Base-by-base conservation (phyloP, 2,113 vertebrate species). In the Oncorhynchus tshawytscha region DNA sequence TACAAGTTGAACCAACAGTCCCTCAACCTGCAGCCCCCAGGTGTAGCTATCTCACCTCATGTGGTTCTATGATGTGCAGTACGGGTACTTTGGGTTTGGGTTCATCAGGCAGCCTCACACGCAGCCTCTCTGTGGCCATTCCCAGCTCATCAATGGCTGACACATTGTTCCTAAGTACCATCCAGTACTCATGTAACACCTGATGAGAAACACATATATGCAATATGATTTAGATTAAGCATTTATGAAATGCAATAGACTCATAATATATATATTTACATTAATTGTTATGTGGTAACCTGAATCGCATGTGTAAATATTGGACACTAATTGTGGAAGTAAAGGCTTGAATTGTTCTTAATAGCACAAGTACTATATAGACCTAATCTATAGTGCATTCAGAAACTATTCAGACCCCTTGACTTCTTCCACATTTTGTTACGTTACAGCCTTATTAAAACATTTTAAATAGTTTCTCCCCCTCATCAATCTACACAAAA, bases 151-250 rank as follows among this genome's bases (percentile, higher is more conserved):
- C 98, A 48, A 98, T 95, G 82, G 98, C 97, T 22, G 98, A 99
- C 18, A 99, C 97, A 0, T 97, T 96, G 81, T 99, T 96, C 76
- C 98, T 92, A 65, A 99, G 92, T 2, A 96, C 95, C 97, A 99
- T 99, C 97, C 97, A 99, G 82, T 99, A 99, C 88, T 99, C 97
- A 24, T 99, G 97, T 83, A 99, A 92, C 71, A 98, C 90, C 97
- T 99, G 77, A 7, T n/a, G 7, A 31, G 1, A 18, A 7, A 76
- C 6, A 68, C 2, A 39, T 4, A 54, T 54, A 54, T 45, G 39
- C 12, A 18, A 54, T 18, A 18, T 13, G 51, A 54, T 9, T n/a
- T n/a, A 13, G 7, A n/a, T 62, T 7, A 20, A 24, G 59, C 59
- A 62, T 62, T 22, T 24, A 20, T 62, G 7, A 62, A n/a, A 62